A percentile compares a stretch with the other conserved stretches of the same genome.
Conservation (phyloP, 2,888 invertebrate species). For the Coelogynopora nodosa region DNA sequence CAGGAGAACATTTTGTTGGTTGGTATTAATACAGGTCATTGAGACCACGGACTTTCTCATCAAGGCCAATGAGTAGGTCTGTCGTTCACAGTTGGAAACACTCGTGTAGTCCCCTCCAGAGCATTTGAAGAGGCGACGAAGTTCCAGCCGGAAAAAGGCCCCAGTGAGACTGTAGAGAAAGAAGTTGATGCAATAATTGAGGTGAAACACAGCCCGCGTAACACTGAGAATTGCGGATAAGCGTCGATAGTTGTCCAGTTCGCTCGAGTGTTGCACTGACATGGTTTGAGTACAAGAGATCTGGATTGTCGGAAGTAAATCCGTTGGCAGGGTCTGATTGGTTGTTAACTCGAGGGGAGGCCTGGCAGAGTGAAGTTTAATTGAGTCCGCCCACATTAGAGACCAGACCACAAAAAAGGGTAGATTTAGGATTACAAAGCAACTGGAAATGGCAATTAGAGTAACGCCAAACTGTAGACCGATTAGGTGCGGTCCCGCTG, state of each 20-base stretch:
- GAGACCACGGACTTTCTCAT: not conserved
- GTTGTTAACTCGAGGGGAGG: not conserved
- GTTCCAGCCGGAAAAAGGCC: constrained; percentile 54
- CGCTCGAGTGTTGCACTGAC: not conserved
- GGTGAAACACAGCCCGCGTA: constrained; percentile 54
- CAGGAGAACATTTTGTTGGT: not conserved
- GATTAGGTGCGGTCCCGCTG: constrained; percentile 48
- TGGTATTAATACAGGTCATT: not conserved
- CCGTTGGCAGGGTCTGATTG: not conserved
- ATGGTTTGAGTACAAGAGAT: not conserved
- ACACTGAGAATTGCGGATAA: constrained; percentile 48
- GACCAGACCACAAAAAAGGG: constrained; percentile 57
- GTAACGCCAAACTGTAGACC: constrained; percentile 56
- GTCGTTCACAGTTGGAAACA: not conserved
- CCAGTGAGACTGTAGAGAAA: constrained; percentile 57
- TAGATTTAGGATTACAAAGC: constrained; percentile 56
- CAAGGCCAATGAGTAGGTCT: not conserved
- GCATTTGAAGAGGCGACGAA: constrained; percentile 49
- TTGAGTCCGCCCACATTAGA: not conserved
- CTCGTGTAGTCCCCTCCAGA: not conserved
- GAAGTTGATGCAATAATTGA: constrained; percentile 58
- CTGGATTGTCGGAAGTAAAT: not conserved
- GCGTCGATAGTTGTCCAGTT: not conserved
- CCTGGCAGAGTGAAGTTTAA: not conserved
- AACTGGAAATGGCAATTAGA: constrained; percentile 55